Conservation (phyloP, 2,888 invertebrate genomes). For the Idaea straminata region DNA sequence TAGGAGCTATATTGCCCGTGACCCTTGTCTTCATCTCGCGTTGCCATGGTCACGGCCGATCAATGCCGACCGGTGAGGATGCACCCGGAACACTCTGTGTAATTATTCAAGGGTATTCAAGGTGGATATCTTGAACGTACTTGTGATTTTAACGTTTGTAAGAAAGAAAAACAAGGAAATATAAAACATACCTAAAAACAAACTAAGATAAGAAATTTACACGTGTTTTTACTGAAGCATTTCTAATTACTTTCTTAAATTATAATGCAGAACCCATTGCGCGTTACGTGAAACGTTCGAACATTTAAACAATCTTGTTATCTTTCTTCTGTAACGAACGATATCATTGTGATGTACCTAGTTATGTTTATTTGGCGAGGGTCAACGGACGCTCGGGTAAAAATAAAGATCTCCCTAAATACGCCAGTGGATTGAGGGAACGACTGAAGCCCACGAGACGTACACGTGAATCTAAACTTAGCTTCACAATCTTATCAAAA, state of each 20-base stretch:
- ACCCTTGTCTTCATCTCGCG: constrained; percentile 22
- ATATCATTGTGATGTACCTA: not conserved
- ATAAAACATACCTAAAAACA: no score
- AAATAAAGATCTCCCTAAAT: constrained; percentile 59
- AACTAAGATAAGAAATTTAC: no score
- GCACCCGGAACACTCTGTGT: constrained; percentile 56
- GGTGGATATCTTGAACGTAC: not conserved
- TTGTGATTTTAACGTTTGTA: not conserved
- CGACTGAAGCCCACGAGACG: constrained; percentile 19
- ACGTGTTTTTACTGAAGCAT: no score
- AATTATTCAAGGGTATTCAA: constrained; percentile 34
- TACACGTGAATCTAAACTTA: constrained; percentile 1
- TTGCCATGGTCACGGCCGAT: constrained; percentile 30
- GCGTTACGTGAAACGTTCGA: not conserved
- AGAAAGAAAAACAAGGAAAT: no score
- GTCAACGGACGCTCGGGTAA: constrained; percentile 52
- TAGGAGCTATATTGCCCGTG: constrained; percentile 16
- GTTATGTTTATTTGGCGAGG: constrained; percentile 33
- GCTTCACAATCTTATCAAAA: constrained; percentile 3
- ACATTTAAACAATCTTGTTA: not conserved
- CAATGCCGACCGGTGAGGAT: constrained; percentile 39
- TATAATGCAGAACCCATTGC: not conserved
- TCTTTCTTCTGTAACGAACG: not conserved
- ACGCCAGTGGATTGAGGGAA: constrained; percentile 31
- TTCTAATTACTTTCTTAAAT: not conserved